Conservation (phyloP, 2,797 vertebrate species). For the Gambusia yucatana region DNA sequence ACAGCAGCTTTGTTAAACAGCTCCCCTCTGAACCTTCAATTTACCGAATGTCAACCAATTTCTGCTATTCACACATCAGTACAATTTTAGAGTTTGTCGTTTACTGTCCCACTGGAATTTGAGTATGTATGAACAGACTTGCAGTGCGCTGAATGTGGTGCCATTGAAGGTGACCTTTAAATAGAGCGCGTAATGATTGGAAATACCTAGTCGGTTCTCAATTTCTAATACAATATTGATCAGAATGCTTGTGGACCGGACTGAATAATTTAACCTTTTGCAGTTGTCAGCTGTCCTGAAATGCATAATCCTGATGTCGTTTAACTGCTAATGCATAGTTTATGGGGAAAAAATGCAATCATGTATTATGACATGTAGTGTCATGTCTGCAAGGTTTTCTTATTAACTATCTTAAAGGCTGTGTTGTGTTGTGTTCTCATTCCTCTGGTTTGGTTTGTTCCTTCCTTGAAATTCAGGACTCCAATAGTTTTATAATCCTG, state of each 20-base stretch:
- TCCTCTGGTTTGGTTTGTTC: not conserved
- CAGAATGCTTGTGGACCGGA: slow-evolving; percentile 33
- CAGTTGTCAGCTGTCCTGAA: slow-evolving; percentile 15
- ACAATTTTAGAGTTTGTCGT: slow-evolving; percentile 47
- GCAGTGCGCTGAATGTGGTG: slow-evolving; percentile 16
- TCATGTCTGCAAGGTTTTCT: not conserved
- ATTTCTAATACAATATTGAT: slow-evolving; percentile 69
- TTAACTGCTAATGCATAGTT: not conserved
- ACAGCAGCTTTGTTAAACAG: slow-evolving; percentile 59
- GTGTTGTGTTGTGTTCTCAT: not conserved
- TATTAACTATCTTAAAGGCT: not conserved
- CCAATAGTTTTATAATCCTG: not conserved
- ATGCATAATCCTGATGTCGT: slow-evolving; percentile 30
- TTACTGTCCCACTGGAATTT: slow-evolving; percentile 41
- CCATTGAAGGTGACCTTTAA: slow-evolving; percentile 51
- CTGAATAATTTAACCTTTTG: slow-evolving; percentile 59
- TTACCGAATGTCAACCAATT: slow-evolving; percentile 54
- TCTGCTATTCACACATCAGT: slow-evolving; percentile 39
- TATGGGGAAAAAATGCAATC: not conserved
- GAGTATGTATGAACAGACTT: slow-evolving; percentile 9
- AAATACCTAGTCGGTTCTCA: slow-evolving; percentile 52
- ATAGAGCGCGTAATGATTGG: slow-evolving; percentile 47
- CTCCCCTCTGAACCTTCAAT: slow-evolving; percentile 54
- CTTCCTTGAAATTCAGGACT: not conserved
- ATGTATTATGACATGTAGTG: not conserved